Conservation (phyloP, 2,888 invertebrate species). For the Linnaemya tessellans region DNA sequence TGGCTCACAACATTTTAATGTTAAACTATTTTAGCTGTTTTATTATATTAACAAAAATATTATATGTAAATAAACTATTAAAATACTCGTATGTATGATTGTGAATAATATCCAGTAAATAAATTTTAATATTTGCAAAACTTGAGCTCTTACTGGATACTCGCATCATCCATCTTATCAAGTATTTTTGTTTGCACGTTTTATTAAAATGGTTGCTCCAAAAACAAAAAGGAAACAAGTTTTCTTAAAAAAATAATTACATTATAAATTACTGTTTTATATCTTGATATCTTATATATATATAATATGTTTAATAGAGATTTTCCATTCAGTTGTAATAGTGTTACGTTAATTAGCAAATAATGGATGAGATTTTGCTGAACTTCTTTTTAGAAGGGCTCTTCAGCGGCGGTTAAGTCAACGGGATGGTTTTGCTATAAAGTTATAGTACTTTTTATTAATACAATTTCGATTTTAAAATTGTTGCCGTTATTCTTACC, state of each 20-base stretch:
- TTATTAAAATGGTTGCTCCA: constrained; percentile 51
- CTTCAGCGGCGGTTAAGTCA: constrained; percentile 75
- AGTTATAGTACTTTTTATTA: not conserved
- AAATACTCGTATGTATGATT: no score
- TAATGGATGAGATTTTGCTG: not conserved
- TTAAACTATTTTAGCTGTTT: not conserved
- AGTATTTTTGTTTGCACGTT: constrained; percentile 23
- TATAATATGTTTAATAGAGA: constrained; percentile 38
- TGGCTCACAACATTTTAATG: not conserved
- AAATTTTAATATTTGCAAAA: no score
- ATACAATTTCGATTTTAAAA: not conserved
- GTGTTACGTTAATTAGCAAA: constrained; percentile 35
- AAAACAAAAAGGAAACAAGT: constrained; percentile 20
- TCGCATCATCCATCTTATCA: no score
- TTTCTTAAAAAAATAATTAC: constrained; percentile 12
- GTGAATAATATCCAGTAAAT: no score
- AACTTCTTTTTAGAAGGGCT: constrained; percentile 74
- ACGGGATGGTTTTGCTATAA: constrained; percentile 74
- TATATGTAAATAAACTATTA: not conserved
- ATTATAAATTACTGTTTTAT: constrained; percentile 20
- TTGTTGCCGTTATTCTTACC: constrained; percentile 67
- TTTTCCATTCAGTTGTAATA: constrained; percentile 15
- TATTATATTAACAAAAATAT: not conserved
- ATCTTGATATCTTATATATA: not conserved
- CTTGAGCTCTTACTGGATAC: no score